These are phyloP conservation scores for Lepidochrysops patricia DNA, from an alignment of 2,888 invertebrate genomes.

Conservation along the genomic window DNA sequence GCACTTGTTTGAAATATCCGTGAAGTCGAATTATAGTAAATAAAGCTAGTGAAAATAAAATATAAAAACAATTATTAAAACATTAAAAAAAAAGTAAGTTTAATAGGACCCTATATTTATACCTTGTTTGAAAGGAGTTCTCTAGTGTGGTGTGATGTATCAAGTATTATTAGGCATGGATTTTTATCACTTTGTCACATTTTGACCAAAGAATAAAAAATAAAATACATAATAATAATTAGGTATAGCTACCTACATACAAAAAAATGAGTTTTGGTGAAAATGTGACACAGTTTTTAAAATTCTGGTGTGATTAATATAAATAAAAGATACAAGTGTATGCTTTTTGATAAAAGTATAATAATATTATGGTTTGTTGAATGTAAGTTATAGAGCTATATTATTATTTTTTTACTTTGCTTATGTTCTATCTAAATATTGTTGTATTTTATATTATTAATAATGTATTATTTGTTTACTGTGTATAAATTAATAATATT, in stretches of 20 bases:
- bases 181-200: neutral
- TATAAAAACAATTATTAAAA: too few species aligned
- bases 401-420: neutral
- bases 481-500: neutral
- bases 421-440: neutral
- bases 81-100: neutral
- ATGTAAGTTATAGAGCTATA: neutral
- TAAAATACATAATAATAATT: too few species aligned
- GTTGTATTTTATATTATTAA: neutral
- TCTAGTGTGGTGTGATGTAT: constrained; percentile 2
- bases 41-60: too few species aligned
- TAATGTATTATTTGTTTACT: neutral
- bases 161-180: neutral
- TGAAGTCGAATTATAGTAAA: too few species aligned
- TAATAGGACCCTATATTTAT: neutral
- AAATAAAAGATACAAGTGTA: neutral
- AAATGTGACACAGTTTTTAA: neutral
- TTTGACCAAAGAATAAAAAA: neutral
- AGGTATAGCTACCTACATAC: too few species aligned
- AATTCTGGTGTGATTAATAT: neutral
- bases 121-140: constrained; percentile 5
- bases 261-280: neutral
- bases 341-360: neutral
- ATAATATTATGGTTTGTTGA: too few species aligned
- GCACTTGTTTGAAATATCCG: too few species aligned